phyloP scores from a whole-genome alignment of 2,797 vertebrate species.

The Anabas testudineus region DNA sequence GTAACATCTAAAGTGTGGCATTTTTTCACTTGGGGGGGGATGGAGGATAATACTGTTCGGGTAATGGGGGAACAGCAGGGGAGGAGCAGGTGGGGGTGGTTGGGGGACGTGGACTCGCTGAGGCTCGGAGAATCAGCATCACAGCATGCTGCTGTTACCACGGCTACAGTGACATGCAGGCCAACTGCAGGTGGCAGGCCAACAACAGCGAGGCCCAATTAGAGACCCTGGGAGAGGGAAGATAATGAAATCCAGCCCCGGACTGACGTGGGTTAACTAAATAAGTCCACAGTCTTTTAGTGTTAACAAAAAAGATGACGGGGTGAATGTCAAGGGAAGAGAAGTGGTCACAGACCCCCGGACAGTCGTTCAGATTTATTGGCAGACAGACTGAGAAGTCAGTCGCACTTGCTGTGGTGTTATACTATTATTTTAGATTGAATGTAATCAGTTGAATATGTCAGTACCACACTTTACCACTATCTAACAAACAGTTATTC shows the following conservation, averaged over 20 bases:
- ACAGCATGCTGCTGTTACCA: slow-evolving; percentile 82
- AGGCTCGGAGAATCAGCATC: slow-evolving; percentile 69
- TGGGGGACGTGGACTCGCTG: slow-evolving; percentile 42
- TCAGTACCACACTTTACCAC: background rate
- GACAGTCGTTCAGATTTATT: slow-evolving; percentile 44
- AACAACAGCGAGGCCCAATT: slow-evolving; percentile 83
- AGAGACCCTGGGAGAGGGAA: slow-evolving; percentile 78
- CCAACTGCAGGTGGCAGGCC: slow-evolving; percentile 82
- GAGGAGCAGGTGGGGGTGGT: slow-evolving; percentile 36
- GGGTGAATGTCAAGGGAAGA: slow-evolving; percentile 50
- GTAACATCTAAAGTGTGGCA: slow-evolving; percentile 56
- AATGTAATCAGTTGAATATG: background rate
- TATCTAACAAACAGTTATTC: background rate
- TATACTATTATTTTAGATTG: background rate
- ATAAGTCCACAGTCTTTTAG: slow-evolving; percentile 77
- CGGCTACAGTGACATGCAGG: slow-evolving; percentile 79
- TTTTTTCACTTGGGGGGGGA: slow-evolving; percentile 57
- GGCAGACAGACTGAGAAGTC: slow-evolving; percentile 32
- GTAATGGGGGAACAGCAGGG: slow-evolving; percentile 58
- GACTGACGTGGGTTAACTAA: slow-evolving; percentile 81
- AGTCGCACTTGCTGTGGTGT: background rate
- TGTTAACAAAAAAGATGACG: slow-evolving; percentile 68
- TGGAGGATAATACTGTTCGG: slow-evolving; percentile 57
- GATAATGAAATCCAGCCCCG: slow-evolving; percentile 80
- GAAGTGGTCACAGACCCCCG: slow-evolving; percentile 47